These are phyloP conservation scores for Apogon talboti DNA, from an alignment of 2,797 vertebrate genomes.

Conservation along the genomic window DNA sequence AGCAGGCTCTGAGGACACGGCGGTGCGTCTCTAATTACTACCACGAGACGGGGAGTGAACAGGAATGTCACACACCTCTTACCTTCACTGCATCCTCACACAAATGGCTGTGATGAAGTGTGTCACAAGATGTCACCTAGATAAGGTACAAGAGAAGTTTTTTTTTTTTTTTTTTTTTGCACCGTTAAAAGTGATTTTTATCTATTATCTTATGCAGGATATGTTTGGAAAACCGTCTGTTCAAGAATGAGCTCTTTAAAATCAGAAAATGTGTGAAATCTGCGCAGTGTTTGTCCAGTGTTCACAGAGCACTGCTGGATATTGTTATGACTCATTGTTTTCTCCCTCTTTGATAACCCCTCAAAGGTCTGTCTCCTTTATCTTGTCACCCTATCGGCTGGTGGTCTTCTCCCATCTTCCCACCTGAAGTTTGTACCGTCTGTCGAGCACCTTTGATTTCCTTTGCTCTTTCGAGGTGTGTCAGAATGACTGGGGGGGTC, in stretches of 20 bases:
- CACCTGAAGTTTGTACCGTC: conserved; percentile 54
- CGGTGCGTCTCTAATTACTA: conserved; percentile 64
- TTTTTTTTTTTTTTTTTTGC: no score
- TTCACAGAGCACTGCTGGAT: background rate
- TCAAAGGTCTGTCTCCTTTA: conserved; percentile 30
- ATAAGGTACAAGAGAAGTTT: background rate
- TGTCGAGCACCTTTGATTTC: conserved; percentile 68
- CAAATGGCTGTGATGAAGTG: conserved; percentile 21
- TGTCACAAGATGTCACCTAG: conserved; percentile 4
- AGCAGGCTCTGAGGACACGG: conserved; percentile 33
- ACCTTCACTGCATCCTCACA: conserved; percentile 11
- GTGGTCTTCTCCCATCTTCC: conserved; percentile 51
- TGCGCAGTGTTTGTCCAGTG: background rate
- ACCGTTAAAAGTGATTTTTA: no score
- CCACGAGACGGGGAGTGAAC: conserved; percentile 46
- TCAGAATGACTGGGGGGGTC: conserved; percentile 69
- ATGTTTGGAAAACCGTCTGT: no score
- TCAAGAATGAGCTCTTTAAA: background rate
- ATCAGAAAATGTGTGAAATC: background rate
- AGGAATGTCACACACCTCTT: conserved; percentile 39
- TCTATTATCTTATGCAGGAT: no score
- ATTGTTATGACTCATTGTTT: conserved; percentile 25
- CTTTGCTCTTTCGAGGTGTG: conserved; percentile 67
- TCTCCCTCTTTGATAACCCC: conserved; percentile 36
- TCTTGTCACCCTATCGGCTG: conserved; percentile 29